These are phyloP conservation scores for Drosophila hamatofila DNA, from an alignment of 2,888 invertebrate species.

Conservation along the genomic window DNA sequence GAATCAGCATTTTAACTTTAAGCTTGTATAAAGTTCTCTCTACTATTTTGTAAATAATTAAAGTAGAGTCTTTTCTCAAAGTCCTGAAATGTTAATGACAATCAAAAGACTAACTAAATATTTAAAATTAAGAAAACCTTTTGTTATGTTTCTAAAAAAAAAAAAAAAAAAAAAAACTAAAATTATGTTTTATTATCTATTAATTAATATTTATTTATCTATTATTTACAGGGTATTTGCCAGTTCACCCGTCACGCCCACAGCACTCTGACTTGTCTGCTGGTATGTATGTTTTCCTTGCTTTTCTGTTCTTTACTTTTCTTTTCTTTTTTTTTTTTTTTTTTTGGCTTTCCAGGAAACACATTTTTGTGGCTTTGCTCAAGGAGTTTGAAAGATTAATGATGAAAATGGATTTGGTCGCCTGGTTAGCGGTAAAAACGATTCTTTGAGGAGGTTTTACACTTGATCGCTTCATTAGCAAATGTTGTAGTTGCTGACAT, in stretches of 20 bases:
- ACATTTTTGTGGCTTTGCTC: constrained; percentile 34
- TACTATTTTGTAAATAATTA: too few relatives aligned
- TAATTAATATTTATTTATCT: not conserved
- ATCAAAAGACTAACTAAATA: too few relatives aligned
- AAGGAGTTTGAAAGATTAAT: constrained; percentile 56
- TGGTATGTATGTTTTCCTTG: constrained; percentile 6
- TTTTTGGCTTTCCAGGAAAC: constrained; percentile 45
- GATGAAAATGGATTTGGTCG: constrained; percentile 44
- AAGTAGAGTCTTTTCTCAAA: too few relatives aligned
- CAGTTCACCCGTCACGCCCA: too few relatives aligned
- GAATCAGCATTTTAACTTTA: too few relatives aligned
- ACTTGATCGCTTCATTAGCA: constrained; percentile 49
- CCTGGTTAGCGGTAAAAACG: constrained; percentile 36
- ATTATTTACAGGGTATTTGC: constrained; percentile 1
- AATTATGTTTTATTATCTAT: too few relatives aligned
- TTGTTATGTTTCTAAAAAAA: too few relatives aligned
- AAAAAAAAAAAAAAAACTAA: too few relatives aligned
- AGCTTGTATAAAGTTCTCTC: too few relatives aligned
- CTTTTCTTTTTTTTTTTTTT: not conserved
- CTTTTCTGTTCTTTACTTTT: constrained; percentile 12
- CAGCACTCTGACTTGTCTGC: not conserved
- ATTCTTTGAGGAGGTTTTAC: constrained; percentile 24
- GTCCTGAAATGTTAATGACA: too few relatives aligned
- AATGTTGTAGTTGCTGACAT: not conserved
- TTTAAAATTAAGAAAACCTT: too few relatives aligned